Evolutionary conservation across 2,797 vertebrate species (phyloP).

Genomic region (Tapirus indicus): DNA sequence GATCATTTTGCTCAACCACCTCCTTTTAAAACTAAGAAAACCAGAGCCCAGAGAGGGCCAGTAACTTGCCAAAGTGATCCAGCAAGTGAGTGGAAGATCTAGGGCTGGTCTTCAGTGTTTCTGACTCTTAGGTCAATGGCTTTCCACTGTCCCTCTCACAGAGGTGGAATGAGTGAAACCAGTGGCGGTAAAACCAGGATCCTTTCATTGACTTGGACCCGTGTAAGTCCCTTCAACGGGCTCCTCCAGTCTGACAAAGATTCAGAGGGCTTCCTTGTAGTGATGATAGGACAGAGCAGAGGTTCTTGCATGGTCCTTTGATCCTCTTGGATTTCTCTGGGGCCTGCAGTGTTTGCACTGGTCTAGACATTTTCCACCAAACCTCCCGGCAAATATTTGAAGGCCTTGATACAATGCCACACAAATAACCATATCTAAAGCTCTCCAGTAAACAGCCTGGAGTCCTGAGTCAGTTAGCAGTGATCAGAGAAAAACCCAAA

Average conservation of each 20-base stretch:
- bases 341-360: slow-evolving; percentile 79
- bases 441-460: slow-evolving; percentile 76
- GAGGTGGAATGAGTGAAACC: neutral
- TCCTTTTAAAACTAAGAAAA: slow-evolving; percentile 49
- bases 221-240: neutral
- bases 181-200: neutral
- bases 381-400: slow-evolving; percentile 83
- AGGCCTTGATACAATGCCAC: slow-evolving; percentile 79
- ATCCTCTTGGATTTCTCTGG: slow-evolving; percentile 76
- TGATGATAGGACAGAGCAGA: neutral
- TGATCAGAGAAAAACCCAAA: slow-evolving; percentile 59
- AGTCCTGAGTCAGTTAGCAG: slow-evolving; percentile 73
- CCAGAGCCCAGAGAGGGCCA: neutral
- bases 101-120: neutral
- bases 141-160: neutral
- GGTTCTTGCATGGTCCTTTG: slow-evolving; percentile 50
- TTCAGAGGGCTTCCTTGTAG: slow-evolving; percentile 18
- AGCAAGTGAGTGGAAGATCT: neutral
- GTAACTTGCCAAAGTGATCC: neutral
- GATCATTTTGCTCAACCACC: neutral
- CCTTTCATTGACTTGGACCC: neutral
- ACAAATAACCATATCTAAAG: slow-evolving; percentile 83
- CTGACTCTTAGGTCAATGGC: neutral
- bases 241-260: neutral
- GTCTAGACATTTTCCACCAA: slow-evolving; percentile 84